Percentiles rank a stretch among this genome's conserved stretches.
Evolutionary conservation across 2,797 vertebrate species (phyloP).

Genomic region (Anableps anableps): DNA sequence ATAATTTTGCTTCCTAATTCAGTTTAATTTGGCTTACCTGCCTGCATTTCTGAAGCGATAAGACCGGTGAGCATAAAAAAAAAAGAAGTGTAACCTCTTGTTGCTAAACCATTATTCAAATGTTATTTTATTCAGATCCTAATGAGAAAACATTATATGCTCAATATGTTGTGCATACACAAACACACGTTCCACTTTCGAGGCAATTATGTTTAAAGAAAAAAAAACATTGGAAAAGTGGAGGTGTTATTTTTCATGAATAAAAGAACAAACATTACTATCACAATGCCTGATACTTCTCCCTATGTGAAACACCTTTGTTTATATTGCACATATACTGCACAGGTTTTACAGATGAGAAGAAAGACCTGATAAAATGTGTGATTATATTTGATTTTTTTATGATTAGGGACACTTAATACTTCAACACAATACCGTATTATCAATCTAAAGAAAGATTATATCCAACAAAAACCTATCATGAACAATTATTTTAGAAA

Average conservation of each 20-base stretch:
- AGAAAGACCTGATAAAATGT: too few relatives aligned
- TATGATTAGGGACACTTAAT: not conserved
- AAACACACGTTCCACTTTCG: not conserved
- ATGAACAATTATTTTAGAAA: not conserved
- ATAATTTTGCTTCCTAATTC: slow-evolving; percentile 22
- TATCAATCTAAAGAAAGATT: not conserved
- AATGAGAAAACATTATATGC: not conserved
- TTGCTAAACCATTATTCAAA: not conserved
- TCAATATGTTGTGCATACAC: not conserved
- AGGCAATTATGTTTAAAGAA: not conserved
- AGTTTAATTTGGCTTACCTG: slow-evolving; percentile 33
- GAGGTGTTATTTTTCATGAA: not conserved
- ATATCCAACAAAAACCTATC: not conserved
- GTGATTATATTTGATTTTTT: too few relatives aligned
- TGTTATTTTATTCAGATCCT: not conserved
- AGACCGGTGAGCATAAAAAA: not conserved
- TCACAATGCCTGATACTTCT: slow-evolving; percentile 17
- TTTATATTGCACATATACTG: not conserved
- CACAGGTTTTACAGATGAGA: not conserved
- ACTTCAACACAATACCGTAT: not conserved
- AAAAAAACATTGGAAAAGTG: not conserved
- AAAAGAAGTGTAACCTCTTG: not conserved
- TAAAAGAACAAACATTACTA: not conserved
- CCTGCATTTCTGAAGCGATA: slow-evolving; percentile 8
- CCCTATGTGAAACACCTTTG: not conserved